Percentiles rank a stretch among this genome's conserved stretches.
phyloP scores from a whole-genome alignment of 1,140 invertebrate genomes.

The Scylla paramamosain region DNA sequence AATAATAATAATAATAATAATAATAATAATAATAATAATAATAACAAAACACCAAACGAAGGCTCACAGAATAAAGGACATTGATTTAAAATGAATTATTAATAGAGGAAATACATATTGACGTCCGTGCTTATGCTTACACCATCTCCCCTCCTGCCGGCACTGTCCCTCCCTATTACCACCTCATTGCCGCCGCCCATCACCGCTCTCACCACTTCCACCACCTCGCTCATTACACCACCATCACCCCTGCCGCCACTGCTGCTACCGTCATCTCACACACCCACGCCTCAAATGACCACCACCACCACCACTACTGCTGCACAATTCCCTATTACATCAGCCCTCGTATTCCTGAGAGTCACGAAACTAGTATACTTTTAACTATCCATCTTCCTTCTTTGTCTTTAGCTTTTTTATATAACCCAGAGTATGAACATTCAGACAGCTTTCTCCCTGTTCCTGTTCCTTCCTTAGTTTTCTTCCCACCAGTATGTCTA shows the following conservation, averaged over 20 bases:
- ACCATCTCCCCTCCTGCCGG: background rate
- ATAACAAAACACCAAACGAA: background rate
- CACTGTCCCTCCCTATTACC: background rate
- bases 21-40: constrained; percentile 16
- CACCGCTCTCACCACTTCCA: background rate
- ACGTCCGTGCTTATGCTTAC: background rate
- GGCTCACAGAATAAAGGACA: background rate
- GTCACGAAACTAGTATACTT: no score
- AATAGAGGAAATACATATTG: background rate
- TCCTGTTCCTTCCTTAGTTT: background rate
- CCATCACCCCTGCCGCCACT: background rate
- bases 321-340: background rate
- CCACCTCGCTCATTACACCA: background rate
- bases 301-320: background rate
- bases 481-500: background rate
- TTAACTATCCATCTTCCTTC: no score
- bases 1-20: background rate
- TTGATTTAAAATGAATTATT: background rate
- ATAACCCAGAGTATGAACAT: no score
- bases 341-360: background rate
- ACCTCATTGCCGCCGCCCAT: background rate
- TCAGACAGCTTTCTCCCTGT: no score
- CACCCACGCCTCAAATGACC: background rate
- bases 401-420: no score
- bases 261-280: background rate